phyloP scores from a whole-genome alignment of 2,888 invertebrate species.

The Agriopis aurantiaria region DNA sequence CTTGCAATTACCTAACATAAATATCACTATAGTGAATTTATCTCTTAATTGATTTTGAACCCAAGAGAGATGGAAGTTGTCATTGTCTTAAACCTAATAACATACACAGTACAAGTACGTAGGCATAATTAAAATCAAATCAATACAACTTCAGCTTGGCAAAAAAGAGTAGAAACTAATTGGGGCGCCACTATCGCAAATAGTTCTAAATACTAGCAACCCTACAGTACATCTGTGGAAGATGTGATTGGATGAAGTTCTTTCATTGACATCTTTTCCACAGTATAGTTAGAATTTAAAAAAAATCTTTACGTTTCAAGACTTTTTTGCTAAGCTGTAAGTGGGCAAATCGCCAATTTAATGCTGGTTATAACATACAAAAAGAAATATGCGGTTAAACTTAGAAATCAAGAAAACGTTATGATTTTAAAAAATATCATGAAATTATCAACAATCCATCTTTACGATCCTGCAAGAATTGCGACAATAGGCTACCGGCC shows the following conservation, averaged over 20 bases:
- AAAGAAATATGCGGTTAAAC: constrained; percentile 4
- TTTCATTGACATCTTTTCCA: too few species aligned
- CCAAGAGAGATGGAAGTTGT: background rate
- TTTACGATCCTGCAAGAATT: background rate
- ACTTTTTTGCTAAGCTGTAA: too few species aligned
- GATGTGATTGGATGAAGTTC: too few species aligned
- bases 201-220: too few species aligned
- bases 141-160: background rate
- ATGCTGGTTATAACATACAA: background rate
- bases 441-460: background rate
- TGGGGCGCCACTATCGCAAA: too few species aligned
- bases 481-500: too few species aligned
- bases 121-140: background rate
- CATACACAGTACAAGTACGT: constrained; percentile 1
- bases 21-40: background rate
- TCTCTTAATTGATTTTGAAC: background rate
- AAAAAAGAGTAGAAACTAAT: too few species aligned
- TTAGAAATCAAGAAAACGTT: background rate
- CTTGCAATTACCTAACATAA: constrained; percentile 1
- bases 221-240: too few species aligned
- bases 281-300: too few species aligned
- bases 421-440: constrained; percentile 4
- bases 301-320: too few species aligned
- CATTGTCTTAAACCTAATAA: constrained; percentile 10
- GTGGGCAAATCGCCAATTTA: too few species aligned